A percentile compares a stretch with the other conserved stretches of the same genome.
phyloP scores from a whole-genome alignment of 1,140 invertebrate genomes.

The Pogonognathellus flavescens region DNA sequence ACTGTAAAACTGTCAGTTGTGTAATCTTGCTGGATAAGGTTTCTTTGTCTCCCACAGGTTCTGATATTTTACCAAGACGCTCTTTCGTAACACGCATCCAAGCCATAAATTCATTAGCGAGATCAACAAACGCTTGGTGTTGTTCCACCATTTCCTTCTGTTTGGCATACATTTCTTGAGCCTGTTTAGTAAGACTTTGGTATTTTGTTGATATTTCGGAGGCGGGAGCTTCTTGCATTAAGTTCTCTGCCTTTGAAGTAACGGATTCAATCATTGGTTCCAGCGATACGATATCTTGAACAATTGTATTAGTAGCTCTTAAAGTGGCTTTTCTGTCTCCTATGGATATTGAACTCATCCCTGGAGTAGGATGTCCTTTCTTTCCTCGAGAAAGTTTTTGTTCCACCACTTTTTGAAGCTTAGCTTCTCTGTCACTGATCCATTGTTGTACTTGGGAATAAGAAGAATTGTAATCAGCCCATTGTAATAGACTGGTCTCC shows the following conservation, averaged over 20 bases:
- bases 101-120: conserved; percentile 89
- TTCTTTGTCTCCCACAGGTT: conserved; percentile 94
- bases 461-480: conserved; percentile 95
- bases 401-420: conserved; percentile 92
- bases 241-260: conserved; percentile 89
- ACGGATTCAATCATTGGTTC: conserved; percentile 96
- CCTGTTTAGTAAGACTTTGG: conserved; percentile 88
- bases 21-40: conserved; percentile 86
- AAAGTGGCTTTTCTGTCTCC: conserved; percentile 89
- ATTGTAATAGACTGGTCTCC: conserved; percentile 87
- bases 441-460: conserved; percentile 92
- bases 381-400: conserved; percentile 74
- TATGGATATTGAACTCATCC: conserved; percentile 82
- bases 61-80: conserved; percentile 90
- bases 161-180: conserved; percentile 89
- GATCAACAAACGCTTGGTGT: conserved; percentile 90
- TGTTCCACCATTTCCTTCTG: conserved; percentile 91
- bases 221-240: conserved; percentile 84
- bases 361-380: conserved; percentile 72
- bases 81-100: conserved; percentile 93
- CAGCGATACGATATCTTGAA: conserved; percentile 94
- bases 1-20: conserved; percentile 85
- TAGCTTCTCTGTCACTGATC: conserved; percentile 94
- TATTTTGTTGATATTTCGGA: conserved; percentile 92
- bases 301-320: conserved; percentile 92